These are phyloP conservation scores for Lithobius niger DNA, from an alignment of 1,140 invertebrate genomes.

Conservation along the genomic window DNA sequence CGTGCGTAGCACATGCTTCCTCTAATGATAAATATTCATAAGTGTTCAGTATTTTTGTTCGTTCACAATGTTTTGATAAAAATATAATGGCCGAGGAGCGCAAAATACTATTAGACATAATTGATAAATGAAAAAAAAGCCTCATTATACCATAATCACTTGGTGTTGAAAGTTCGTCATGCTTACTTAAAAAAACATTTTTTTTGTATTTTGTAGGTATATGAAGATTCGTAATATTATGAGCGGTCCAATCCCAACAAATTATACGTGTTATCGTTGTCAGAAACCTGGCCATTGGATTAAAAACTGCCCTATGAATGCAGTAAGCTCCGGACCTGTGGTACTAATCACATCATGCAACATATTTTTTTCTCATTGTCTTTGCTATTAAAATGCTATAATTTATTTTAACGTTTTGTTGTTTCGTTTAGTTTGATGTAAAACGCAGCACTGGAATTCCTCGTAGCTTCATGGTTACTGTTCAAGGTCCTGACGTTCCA, in stretches of 20 bases:
- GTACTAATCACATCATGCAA: slow-evolving; percentile 5
- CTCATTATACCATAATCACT: too few relatives aligned
- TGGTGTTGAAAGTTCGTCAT: slow-evolving; percentile 10
- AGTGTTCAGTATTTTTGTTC: too few relatives aligned
- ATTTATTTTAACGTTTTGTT: slow-evolving; percentile 24
- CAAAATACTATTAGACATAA: too few relatives aligned
- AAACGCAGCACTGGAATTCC: slow-evolving; percentile 96
- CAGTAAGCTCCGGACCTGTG: slow-evolving; percentile 33
- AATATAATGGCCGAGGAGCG: too few relatives aligned
- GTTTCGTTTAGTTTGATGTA: slow-evolving; percentile 10
- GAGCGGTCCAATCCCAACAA: slow-evolving; percentile 69
- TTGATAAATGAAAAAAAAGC: too few relatives aligned
- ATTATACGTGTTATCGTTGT: slow-evolving; percentile 86
- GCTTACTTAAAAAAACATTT: too few relatives aligned
- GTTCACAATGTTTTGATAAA: too few relatives aligned
- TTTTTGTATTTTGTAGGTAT: slow-evolving; percentile 46
- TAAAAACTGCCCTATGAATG: slow-evolving; percentile 67
- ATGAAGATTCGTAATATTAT: slow-evolving; percentile 70
- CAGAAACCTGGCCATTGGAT: slow-evolving; percentile 90
- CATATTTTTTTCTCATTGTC: slow-evolving; percentile 12
- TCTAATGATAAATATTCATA: too few relatives aligned
- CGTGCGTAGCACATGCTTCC: too few relatives aligned
- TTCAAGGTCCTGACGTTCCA: slow-evolving; percentile 72
- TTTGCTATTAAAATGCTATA: slow-evolving; percentile 15
- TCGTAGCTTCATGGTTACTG: slow-evolving; percentile 85